These are phyloP conservation scores for Polypterus senegalus DNA, from an alignment of 2,113 vertebrate species.

Conservation along the genomic window DNA sequence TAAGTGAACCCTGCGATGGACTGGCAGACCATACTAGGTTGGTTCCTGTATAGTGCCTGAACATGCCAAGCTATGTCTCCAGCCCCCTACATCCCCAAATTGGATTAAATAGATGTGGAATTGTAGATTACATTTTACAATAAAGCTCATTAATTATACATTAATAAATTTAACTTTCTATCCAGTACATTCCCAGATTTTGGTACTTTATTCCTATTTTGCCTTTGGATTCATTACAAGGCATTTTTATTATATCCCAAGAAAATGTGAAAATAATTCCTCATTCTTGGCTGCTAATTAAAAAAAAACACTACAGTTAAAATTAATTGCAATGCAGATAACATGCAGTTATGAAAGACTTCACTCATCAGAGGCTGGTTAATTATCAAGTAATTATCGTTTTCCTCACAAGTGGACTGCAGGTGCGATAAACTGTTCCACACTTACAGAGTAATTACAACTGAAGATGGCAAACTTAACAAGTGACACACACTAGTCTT, in stretches of 20 bases:
- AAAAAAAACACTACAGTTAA: conserved; percentile 41
- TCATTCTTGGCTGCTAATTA: conserved; percentile 44
- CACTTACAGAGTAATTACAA: conserved; percentile 17
- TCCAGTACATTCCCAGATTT: no score
- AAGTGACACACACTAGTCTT: background rate
- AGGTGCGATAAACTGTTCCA: conserved; percentile 39
- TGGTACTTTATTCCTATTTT: no score
- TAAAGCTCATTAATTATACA: no score
- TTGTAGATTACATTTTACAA: no score
- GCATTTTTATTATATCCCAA: conserved; percentile 11
- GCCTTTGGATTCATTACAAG: no score
- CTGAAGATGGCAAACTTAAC: background rate
- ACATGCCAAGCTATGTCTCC: no score
- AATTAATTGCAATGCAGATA: conserved; percentile 43
- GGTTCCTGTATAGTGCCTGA: no score
- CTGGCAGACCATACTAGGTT: no score
- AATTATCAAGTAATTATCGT: conserved; percentile 45
- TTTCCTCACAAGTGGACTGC: conserved; percentile 30
- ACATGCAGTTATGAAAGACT: conserved; percentile 41
- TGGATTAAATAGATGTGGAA: no score
- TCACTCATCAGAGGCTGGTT: conserved; percentile 39
- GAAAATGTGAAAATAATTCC: conserved; percentile 29
- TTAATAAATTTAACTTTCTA: no score
- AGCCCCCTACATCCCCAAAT: no score
- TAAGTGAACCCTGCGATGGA: no score